Conservation (phyloP, 2,113 vertebrate species). For the Tachysurus fulvidraco region DNA sequence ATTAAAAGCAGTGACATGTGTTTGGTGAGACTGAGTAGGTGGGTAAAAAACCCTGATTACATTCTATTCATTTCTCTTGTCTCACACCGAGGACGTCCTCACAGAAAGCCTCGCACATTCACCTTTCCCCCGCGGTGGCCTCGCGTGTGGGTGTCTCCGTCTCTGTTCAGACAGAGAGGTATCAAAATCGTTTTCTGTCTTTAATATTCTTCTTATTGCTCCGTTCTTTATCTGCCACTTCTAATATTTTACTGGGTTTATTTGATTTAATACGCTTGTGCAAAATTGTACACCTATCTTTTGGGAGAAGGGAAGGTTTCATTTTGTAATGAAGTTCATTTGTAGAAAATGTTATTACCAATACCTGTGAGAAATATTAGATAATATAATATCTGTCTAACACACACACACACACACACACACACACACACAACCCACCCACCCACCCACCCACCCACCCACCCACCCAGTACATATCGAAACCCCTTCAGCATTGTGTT, state of each 20-base stretch:
- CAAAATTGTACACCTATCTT: neutral
- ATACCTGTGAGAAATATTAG: neutral
- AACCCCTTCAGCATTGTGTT: neutral
- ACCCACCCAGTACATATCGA: neutral
- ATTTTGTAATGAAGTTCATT: neutral
- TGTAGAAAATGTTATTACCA: neutral
- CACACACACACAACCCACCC: no score
- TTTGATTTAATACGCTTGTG: neutral
- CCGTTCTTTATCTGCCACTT: neutral
- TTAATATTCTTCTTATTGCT: neutral
- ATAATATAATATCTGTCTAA: neutral
- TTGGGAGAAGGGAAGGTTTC: neutral
- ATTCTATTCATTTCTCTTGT: neutral
- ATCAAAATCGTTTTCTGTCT: neutral
- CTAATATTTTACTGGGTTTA: neutral
- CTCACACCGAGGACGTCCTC: neutral
- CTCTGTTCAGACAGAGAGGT: neutral
- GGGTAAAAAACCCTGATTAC: neutral
- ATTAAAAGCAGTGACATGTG: conserved; percentile 5
- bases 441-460: neutral
- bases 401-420: neutral
- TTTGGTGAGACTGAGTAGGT: neutral
- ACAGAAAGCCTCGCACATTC: neutral
- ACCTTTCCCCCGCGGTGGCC: neutral
- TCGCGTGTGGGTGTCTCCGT: neutral